Evolutionary conservation across 2,113 vertebrate genomes (phyloP).

Genomic region (Tragelaphus buxtoni): DNA sequence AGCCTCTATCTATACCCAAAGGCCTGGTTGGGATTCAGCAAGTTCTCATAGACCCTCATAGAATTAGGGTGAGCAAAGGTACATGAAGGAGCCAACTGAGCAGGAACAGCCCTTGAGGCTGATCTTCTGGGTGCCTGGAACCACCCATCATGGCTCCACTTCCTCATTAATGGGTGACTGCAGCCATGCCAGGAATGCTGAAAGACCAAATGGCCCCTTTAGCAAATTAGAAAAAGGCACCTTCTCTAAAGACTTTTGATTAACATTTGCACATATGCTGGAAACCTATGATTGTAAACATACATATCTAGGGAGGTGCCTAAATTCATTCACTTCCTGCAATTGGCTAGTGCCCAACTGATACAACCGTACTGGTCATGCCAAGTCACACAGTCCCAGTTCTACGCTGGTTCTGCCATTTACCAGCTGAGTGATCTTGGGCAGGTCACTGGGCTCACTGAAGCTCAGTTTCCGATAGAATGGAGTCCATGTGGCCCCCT

Average conservation of each 20-base stretch:
- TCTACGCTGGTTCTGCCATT: neutral
- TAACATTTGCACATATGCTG: neutral
- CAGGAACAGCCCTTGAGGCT: neutral
- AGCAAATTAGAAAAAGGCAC: neutral
- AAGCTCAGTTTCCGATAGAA: neutral
- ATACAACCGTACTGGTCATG: neutral
- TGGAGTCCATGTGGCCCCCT: no score
- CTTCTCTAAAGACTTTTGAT: neutral
- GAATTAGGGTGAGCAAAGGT: neutral
- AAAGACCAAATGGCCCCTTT: neutral
- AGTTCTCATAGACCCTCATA: neutral
- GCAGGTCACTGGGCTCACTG: neutral
- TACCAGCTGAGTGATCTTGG: neutral
- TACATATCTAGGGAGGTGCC: neutral
- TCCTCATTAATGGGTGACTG: neutral
- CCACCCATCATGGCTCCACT: neutral
- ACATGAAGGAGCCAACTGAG: neutral
- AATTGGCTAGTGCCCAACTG: neutral
- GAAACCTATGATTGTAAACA: neutral
- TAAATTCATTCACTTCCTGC: neutral
- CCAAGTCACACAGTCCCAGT: neutral
- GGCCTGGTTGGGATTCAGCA: neutral
- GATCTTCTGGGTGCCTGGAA: neutral
- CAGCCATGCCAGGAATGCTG: neutral
- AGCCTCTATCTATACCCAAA: neutral